Percentiles rank a stretch among this genome's conserved stretches.
These are phyloP conservation scores for Chirona hameri DNA, from an alignment of 2,888 invertebrate genomes.

Conservation along the genomic window DNA sequence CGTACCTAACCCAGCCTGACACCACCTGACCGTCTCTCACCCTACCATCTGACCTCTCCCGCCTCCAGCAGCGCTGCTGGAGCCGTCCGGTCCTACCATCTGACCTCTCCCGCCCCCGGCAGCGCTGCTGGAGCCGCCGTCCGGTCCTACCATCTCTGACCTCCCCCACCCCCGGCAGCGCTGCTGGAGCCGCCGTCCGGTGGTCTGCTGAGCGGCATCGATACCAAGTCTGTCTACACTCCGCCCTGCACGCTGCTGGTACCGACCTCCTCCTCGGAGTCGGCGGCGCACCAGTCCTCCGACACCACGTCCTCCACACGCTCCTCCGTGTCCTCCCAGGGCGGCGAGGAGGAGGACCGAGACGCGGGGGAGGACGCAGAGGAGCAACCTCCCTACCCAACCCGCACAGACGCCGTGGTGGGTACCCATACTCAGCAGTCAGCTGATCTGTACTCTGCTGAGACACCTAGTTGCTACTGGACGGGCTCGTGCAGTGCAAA, in stretches of 20 bases:
- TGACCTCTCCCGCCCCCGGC: no score
- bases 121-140: conserved; percentile 13
- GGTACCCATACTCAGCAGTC: conserved; percentile 48
- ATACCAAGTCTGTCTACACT: conserved; percentile 68
- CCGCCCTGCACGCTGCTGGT: conserved; percentile 87
- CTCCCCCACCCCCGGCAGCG: not conserved
- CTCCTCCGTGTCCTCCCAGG: conserved; percentile 65
- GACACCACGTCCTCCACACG: conserved; percentile 49
- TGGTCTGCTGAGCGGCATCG: conserved; percentile 49
- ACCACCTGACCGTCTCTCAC: no score
- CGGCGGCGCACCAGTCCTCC: conserved; percentile 30
- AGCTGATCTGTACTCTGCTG: no score
- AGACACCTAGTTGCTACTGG: no score
- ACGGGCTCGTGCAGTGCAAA: no score
- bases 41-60: no score
- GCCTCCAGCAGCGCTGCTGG: no score
- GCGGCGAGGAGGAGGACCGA: conserved; percentile 62
- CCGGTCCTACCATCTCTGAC: no score
- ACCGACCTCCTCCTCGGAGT: conserved; percentile 51
- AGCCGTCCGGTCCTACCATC: no score
- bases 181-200: conserved; percentile 30
- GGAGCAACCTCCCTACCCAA: conserved; percentile 69
- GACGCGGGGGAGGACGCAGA: conserved; percentile 46
- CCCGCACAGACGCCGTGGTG: conserved; percentile 64
- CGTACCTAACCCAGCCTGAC: no score